phyloP scores from a whole-genome alignment of 2,113 vertebrate genomes.

The Galemys pyrenaicus region DNA sequence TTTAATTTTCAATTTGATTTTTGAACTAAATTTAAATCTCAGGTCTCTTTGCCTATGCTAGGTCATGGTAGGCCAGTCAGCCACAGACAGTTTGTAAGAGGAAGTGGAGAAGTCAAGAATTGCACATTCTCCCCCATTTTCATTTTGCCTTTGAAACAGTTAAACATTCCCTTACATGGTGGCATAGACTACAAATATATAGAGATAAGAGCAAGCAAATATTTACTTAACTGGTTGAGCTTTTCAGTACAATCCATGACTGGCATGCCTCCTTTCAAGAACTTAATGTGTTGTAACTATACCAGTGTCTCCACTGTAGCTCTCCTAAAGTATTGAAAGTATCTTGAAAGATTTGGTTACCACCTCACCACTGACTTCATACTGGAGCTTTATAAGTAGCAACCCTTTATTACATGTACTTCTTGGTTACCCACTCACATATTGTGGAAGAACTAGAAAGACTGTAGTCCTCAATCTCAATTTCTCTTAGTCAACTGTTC shows the following conservation, averaged over 20 bases:
- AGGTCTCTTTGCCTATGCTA: background rate
- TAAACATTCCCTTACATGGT: background rate
- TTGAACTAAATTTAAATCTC: background rate
- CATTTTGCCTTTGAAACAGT: background rate
- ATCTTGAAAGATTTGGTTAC: slow-evolving; percentile 11
- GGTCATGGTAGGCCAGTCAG: background rate
- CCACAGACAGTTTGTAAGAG: background rate
- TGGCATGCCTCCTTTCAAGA: background rate
- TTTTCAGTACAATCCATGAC: background rate
- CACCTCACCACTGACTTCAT: background rate
- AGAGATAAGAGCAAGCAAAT: background rate
- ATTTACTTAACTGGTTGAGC: background rate
- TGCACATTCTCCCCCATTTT: background rate
- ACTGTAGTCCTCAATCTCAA: background rate
- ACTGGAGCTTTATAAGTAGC: background rate
- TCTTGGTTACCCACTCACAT: background rate
- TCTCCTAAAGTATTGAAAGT: background rate
- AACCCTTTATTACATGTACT: background rate
- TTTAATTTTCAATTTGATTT: slow-evolving; percentile 31
- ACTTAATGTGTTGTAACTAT: background rate
- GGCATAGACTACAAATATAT: background rate
- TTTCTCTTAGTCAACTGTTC: background rate
- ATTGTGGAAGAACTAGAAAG: background rate
- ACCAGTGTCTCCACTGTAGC: background rate
- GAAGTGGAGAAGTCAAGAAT: background rate